phyloP scores from a whole-genome alignment of 2,113 vertebrate genomes.

The Eira barbara region DNA sequence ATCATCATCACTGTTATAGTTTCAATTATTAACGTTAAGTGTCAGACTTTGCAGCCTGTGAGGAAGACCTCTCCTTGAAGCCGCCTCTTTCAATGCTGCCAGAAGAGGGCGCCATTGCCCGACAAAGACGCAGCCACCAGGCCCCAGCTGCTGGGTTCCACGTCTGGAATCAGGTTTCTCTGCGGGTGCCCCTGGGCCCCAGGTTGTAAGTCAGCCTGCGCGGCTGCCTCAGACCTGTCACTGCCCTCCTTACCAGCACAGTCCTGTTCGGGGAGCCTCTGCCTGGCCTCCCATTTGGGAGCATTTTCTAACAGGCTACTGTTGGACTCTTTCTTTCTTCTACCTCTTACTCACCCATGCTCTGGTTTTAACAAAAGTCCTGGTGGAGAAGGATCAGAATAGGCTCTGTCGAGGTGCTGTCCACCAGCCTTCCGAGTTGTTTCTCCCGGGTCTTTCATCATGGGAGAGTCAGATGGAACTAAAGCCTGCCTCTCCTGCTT shows the following conservation, averaged over 20 bases:
- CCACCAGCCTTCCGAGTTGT: fast-evolving
- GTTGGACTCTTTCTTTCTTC: background rate
- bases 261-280: background rate
- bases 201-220: background rate
- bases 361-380: background rate
- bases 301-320: background rate
- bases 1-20: fast-evolving
- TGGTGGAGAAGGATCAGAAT: fast-evolving
- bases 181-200: background rate
- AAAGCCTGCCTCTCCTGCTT: background rate
- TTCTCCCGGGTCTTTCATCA: background rate
- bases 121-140: background rate
- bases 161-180: background rate
- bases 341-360: no score
- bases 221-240: background rate
- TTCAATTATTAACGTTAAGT: background rate
- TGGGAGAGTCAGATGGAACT: background rate
- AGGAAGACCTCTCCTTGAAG: background rate
- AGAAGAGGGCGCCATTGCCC: conserved; percentile 54
- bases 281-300: no score
- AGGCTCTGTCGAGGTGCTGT: no score
- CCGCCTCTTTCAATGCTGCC: background rate
- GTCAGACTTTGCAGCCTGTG: fast-evolving
- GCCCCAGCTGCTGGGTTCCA: fast-evolving
- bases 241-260: background rate